Base-by-base conservation (phyloP, 1,140 invertebrate species). In the Drosophila malerkotliana region DNA sequence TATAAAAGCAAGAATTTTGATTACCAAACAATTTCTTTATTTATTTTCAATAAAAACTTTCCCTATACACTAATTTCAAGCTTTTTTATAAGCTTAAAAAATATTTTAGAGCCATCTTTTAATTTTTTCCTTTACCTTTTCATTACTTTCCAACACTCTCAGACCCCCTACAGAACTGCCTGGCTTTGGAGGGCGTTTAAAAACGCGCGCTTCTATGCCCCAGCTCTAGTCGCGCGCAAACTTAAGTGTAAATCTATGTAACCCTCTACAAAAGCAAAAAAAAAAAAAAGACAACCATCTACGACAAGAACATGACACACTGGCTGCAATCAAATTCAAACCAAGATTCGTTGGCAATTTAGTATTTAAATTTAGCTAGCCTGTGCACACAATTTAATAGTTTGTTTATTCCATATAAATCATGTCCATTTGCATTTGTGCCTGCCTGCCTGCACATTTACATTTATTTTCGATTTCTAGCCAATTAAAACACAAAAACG, bases 231-330 rank as follows among this genome's bases (percentile, higher is more conserved):
- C 45, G 58, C 48, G 52, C 7, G 48, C 26, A 47, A 51, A 61
- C 72, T 68, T 77, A 69, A 82, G 79, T 82, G 79, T 69, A 74
- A 82, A 82, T 77, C 79, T 28, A 74, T 82, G 74, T 82, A 62
- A 82, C 71, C 53, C 18, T 7, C 15, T 34, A 8, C 2, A n/a
- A 15, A 18, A 18, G 18, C 18, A 14, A 6, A 61, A 79, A 69
- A 54, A 39, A 53, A 47, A 47, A 48, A 28, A 12, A 48, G 39
- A 28, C 10, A 47, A 47, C 44, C 3, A 45, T 18, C 7, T 4
- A 28, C 14, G 49, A 41, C 44, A 62, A 64, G 51, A 76, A 81
- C 72, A 81, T 72, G 67, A 62, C 60, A 53, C 53, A 32, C 45
- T 44, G 63, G 63, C 52, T 30, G 67, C 67, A 69, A 69, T 69